phyloP scores from a whole-genome alignment of 1,140 invertebrate species.

The Euwallacea similis region DNA sequence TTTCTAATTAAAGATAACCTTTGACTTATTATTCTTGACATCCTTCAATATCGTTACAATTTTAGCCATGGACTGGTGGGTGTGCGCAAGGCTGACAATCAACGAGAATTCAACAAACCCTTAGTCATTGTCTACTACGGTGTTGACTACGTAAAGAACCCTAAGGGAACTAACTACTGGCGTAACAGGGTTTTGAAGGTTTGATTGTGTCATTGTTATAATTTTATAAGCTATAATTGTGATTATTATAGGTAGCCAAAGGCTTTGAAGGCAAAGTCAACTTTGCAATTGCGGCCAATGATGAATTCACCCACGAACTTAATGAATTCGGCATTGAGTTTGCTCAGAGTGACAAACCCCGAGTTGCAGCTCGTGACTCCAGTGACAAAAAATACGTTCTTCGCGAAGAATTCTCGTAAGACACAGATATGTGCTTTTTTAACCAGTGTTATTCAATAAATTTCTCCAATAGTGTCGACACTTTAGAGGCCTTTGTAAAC shows the following conservation, averaged over 20 bases:
- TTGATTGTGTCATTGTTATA: slow-evolving; percentile 8
- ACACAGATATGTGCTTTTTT: slow-evolving; percentile 15
- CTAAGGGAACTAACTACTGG: slow-evolving; percentile 99
- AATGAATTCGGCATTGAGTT: slow-evolving; percentile 92
- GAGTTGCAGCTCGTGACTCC: slow-evolving; percentile 78
- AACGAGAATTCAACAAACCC: slow-evolving; percentile 85
- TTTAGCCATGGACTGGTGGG: slow-evolving; percentile 89
- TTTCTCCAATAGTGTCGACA: slow-evolving; percentile 70
- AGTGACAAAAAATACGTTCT: slow-evolving; percentile 90
- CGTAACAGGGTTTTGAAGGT: slow-evolving; percentile 92
- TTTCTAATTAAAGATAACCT: background rate
- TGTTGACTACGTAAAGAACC: slow-evolving; percentile 96
- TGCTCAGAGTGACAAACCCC: slow-evolving; percentile 85
- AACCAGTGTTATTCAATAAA: slow-evolving; percentile 4
- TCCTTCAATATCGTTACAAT: slow-evolving; percentile 35
- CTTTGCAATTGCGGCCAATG: slow-evolving; percentile 90
- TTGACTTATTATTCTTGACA: slow-evolving; percentile 10
- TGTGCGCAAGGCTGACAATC: slow-evolving; percentile 82
- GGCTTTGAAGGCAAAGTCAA: slow-evolving; percentile 74
- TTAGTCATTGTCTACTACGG: slow-evolving; percentile 89
- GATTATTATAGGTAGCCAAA: slow-evolving; percentile 72
- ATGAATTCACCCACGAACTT: slow-evolving; percentile 91
- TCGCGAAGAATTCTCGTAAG: slow-evolving; percentile 85
- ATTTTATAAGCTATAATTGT: slow-evolving; percentile 4
- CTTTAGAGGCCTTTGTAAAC: slow-evolving; percentile 85